Evolutionary conservation across 2,113 vertebrate species (phyloP).

Genomic region (Bujurquina vittata): DNA sequence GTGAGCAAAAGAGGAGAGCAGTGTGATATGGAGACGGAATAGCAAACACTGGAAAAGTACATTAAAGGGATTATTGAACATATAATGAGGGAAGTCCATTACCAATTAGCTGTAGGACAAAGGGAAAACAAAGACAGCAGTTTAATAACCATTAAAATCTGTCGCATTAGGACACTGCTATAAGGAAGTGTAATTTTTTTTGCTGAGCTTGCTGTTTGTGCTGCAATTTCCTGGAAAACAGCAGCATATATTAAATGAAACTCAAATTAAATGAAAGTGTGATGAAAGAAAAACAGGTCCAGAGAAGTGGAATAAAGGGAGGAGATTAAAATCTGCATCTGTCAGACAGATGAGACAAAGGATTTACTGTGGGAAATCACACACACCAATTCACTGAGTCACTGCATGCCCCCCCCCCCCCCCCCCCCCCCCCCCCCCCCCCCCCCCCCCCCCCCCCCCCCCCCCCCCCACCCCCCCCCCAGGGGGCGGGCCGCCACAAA

Average conservation of each 20-base stretch:
- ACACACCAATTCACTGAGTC: slow-evolving; percentile 24
- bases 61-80: neutral
- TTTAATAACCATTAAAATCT: neutral
- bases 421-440: neutral
- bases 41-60: neutral
- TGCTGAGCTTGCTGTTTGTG: neutral
- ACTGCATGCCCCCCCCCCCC: neutral
- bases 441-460: neutral
- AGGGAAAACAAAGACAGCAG: neutral
- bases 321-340: slow-evolving; percentile 47
- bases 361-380: slow-evolving; percentile 38
- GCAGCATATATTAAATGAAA: neutral
- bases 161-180: neutral
- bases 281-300: slow-evolving; percentile 2
- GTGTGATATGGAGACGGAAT: neutral
- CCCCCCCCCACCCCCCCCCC: neutral
- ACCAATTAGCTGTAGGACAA: neutral
- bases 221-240: neutral
- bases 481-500: too few relatives aligned
- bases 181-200: neutral
- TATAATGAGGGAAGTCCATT: neutral
- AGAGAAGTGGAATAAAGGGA: neutral
- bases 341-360: slow-evolving; percentile 28
- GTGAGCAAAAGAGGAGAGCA: neutral
- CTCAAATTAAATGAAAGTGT: slow-evolving; percentile 1